phyloP scores from a whole-genome alignment of 2,113 vertebrate species.

The Antennarius striatus region DNA sequence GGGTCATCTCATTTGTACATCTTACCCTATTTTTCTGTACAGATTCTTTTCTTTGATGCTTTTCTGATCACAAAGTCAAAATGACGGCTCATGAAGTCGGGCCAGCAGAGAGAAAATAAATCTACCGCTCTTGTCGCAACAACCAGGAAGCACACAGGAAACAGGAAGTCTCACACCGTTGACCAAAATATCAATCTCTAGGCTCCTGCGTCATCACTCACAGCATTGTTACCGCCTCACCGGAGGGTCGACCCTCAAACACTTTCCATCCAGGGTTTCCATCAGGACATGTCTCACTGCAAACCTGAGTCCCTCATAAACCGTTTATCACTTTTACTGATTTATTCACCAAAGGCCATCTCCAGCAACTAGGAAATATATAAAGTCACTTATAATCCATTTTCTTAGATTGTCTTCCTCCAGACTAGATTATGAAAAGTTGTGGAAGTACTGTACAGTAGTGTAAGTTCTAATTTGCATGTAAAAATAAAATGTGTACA shows the following conservation, averaged over 20 bases:
- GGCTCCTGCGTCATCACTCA: conserved; percentile 15
- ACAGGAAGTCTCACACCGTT: conserved; percentile 61
- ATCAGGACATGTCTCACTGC: too few species aligned
- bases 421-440: too few species aligned
- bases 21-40: conserved; percentile 8
- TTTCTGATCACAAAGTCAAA: conserved; percentile 23
- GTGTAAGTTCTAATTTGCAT: too few species aligned
- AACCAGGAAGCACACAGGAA: conserved; percentile 63
- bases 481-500: too few species aligned
- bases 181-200: conserved; percentile 51
- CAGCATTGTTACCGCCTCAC: conserved; percentile 11
- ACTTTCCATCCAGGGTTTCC: neutral
- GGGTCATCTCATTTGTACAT: neutral
- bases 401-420: too few species aligned
- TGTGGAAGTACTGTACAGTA: too few species aligned
- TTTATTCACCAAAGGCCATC: too few species aligned
- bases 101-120: conserved; percentile 32
- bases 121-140: conserved; percentile 8
- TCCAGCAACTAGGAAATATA: too few species aligned
- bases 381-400: too few species aligned
- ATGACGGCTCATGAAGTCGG: neutral
- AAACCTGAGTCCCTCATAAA: too few species aligned
- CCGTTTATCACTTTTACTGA: too few species aligned
- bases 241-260: neutral
- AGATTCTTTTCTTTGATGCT: conserved; percentile 11